A percentile compares a stretch with the other conserved stretches of the same genome.
phyloP scores from a whole-genome alignment of 2,888 invertebrate species.

The Bibio marci region DNA sequence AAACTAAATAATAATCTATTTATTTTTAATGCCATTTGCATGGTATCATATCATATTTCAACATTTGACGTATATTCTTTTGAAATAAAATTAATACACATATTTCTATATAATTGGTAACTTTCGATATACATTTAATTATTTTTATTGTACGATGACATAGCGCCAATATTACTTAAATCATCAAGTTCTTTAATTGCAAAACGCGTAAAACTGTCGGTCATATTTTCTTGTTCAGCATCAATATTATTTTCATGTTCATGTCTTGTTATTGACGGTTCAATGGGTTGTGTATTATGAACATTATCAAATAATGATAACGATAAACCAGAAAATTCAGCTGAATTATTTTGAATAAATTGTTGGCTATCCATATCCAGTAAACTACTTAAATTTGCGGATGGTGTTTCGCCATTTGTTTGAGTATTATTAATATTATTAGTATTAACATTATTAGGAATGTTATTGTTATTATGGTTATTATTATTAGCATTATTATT shows the following conservation, averaged over 20 bases:
- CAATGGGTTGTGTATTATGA: background rate
- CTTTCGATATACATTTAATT: too few relatives aligned
- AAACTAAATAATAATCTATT: too few relatives aligned
- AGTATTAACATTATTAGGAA: background rate
- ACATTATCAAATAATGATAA: slow-evolving; percentile 16
- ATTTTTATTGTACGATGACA: too few relatives aligned
- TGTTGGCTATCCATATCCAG: slow-evolving; percentile 32
- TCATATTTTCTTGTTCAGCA: slow-evolving; percentile 28
- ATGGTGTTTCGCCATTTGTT: background rate
- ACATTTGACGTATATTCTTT: too few relatives aligned
- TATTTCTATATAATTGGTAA: too few relatives aligned
- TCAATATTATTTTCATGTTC: slow-evolving; percentile 14
- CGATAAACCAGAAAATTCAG: slow-evolving; percentile 34
- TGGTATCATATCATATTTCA: too few relatives aligned
- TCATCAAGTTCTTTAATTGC: slow-evolving; percentile 16
- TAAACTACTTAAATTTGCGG: slow-evolving; percentile 22
- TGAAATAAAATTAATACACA: too few relatives aligned
- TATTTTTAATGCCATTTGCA: too few relatives aligned
- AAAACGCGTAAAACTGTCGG: slow-evolving; percentile 36
- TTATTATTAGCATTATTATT: background rate
- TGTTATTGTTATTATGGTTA: background rate
- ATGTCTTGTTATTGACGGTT: background rate
- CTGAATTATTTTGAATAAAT: slow-evolving; percentile 31
- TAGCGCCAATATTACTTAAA: background rate
- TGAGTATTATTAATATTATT: background rate